These are phyloP conservation scores for Tachystola acroxantha DNA, from an alignment of 2,888 invertebrate species.

Conservation along the genomic window DNA sequence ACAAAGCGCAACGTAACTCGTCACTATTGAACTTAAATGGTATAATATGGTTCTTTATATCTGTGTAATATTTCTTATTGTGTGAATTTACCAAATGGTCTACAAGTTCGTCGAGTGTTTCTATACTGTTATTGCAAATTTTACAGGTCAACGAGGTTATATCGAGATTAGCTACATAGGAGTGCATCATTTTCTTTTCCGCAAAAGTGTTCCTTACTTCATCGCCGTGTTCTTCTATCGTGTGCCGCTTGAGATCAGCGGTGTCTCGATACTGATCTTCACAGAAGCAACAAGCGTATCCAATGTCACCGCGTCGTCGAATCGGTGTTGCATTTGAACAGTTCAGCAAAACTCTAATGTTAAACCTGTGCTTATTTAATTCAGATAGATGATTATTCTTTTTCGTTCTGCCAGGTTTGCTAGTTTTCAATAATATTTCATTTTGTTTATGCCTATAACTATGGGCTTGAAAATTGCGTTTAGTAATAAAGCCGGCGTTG, in stretches of 20 bases:
- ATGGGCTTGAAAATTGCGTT: neutral
- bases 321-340: slow-evolving; percentile 52
- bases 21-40: slow-evolving; percentile 37
- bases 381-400: too few species aligned
- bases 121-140: slow-evolving; percentile 4
- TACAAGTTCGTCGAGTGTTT: slow-evolving; percentile 8
- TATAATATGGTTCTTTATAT: slow-evolving; percentile 33
- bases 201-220: slow-evolving; percentile 26
- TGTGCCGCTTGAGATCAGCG: slow-evolving; percentile 41
- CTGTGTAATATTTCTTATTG: slow-evolving; percentile 21
- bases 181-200: slow-evolving; percentile 25
- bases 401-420: too few species aligned
- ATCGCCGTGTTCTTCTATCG: slow-evolving; percentile 31
- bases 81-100: slow-evolving; percentile 17
- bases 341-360: slow-evolving; percentile 35
- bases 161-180: slow-evolving; percentile 40
- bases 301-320: slow-evolving; percentile 30
- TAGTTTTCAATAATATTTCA: too few species aligned
- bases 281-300: slow-evolving; percentile 46
- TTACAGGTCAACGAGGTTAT: slow-evolving; percentile 24
- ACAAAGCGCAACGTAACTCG: slow-evolving; percentile 22
- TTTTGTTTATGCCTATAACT: slow-evolving; percentile 8
- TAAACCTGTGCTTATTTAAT: slow-evolving; percentile 36
- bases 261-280: slow-evolving; percentile 26
- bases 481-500: slow-evolving; percentile 5